Conservation (phyloP, 2,113 vertebrate genomes). For the Larimichthys crocea region DNA sequence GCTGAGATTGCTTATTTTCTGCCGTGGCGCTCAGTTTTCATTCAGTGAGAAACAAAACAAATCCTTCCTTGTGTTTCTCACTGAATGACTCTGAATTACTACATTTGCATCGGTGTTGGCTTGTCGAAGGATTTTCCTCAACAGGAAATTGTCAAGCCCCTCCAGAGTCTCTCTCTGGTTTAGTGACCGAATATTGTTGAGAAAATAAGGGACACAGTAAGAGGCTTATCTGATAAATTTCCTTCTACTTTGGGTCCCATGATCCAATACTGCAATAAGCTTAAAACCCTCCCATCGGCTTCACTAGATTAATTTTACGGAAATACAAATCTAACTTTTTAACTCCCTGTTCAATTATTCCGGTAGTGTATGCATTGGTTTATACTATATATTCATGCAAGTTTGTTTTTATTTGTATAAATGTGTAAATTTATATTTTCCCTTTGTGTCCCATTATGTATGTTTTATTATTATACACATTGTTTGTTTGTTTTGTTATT, state of each 20-base stretch:
- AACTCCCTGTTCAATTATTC: constrained; percentile 18
- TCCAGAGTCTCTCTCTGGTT: constrained; percentile 55
- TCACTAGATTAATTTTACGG: constrained; percentile 58
- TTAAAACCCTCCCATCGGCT: constrained; percentile 60
- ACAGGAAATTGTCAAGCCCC: constrained; percentile 56
- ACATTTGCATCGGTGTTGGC: constrained; percentile 28
- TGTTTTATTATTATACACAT: background rate
- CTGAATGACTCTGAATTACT: constrained; percentile 42
- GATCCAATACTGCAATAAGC: constrained; percentile 64
- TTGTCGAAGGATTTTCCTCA: constrained; percentile 41
- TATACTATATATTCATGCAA: background rate
- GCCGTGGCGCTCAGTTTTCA: constrained; percentile 7
- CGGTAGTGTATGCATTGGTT: constrained; percentile 1
- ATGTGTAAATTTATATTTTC: constrained; percentile 18
- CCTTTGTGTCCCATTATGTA: background rate
- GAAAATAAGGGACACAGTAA: constrained; percentile 72
- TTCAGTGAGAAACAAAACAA: constrained; percentile 43
- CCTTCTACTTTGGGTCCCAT: constrained; percentile 60
- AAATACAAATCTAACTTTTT: constrained; percentile 53
- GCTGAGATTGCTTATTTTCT: constrained; percentile 1
- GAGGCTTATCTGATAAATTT: constrained; percentile 78
- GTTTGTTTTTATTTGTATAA: constrained; percentile 31
- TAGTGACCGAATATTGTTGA: constrained; percentile 65
- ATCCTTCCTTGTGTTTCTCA: constrained; percentile 25
- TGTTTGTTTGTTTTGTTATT: constrained; percentile 11